Conservation (phyloP, 1,140 invertebrate genomes). For the Plutomurus gul region DNA sequence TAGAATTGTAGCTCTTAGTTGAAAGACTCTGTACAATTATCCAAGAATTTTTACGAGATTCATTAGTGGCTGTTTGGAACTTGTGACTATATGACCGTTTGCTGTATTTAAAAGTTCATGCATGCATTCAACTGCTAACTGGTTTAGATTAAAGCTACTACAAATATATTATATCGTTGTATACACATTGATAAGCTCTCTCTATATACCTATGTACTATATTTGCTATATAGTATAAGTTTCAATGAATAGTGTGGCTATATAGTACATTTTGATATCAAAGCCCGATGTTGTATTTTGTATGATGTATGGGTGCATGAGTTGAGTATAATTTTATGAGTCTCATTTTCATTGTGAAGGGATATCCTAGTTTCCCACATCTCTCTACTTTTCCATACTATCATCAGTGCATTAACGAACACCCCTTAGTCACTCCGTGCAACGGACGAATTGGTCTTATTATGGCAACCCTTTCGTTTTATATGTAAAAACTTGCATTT, state of each 20-base stretch:
- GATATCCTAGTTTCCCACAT: no score
- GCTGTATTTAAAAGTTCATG: not conserved
- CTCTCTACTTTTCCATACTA: no score
- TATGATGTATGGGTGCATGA: no score
- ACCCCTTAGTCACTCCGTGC: not conserved
- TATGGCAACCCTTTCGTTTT: not conserved
- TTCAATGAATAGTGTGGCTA: no score
- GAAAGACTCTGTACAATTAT: no score
- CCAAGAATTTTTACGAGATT: no score
- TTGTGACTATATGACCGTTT: not conserved
- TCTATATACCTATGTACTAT: not conserved
- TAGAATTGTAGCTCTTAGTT: no score
- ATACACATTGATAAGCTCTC: not conserved
- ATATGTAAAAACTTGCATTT: no score
- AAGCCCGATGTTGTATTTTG: no score
- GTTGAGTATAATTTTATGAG: no score
- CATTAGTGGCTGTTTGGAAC: not conserved
- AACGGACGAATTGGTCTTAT: conserved; percentile 17
- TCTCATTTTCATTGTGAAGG: no score
- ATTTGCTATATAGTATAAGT: not conserved
- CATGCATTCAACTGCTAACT: not conserved
- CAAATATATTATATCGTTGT: not conserved
- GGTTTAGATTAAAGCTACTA: not conserved
- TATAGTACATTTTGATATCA: no score
- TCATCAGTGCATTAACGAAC: not conserved